Evolutionary conservation across 2,113 vertebrate species (phyloP).

Genomic region (Axis porcinus): DNA sequence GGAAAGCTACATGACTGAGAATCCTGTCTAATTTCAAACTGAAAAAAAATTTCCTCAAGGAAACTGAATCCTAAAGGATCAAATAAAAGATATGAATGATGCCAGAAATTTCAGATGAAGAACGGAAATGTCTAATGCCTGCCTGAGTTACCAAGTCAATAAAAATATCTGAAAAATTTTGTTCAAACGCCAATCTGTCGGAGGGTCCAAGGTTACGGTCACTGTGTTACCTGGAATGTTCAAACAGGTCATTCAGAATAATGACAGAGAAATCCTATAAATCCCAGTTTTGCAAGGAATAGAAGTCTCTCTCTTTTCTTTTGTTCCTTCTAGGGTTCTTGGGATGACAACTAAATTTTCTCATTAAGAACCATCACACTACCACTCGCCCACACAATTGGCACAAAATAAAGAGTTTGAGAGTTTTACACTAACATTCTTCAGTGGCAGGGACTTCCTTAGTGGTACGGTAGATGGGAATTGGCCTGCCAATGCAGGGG

Average conservation of each 20-base stretch:
- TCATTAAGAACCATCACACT: not conserved
- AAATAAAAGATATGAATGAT: not conserved
- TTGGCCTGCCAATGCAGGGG: not conserved
- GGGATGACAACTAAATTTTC: not conserved
- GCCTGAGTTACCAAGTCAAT: not conserved
- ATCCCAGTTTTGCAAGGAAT: not conserved
- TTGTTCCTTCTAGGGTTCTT: not conserved
- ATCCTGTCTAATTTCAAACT: not conserved
- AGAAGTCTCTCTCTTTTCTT: not conserved
- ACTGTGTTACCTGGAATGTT: not conserved
- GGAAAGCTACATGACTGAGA: not conserved
- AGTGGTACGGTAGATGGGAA: not conserved
- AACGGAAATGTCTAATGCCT: not conserved
- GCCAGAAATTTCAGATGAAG: not conserved
- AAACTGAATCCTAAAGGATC: not conserved
- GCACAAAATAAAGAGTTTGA: not conserved
- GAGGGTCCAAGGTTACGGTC: not conserved
- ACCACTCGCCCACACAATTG: not conserved
- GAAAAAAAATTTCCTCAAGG: not conserved
- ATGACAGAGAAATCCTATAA: not conserved
- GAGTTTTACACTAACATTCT: not conserved
- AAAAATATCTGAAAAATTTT: conserved; percentile 32
- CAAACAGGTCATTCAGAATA: not conserved
- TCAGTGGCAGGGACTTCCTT: not conserved
- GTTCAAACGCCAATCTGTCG: conserved; percentile 3